Percentiles rank a stretch among this genome's conserved stretches.
Evolutionary conservation across 2,888 invertebrate genomes (phyloP).

Genomic region (Frankliniella fusca): DNA sequence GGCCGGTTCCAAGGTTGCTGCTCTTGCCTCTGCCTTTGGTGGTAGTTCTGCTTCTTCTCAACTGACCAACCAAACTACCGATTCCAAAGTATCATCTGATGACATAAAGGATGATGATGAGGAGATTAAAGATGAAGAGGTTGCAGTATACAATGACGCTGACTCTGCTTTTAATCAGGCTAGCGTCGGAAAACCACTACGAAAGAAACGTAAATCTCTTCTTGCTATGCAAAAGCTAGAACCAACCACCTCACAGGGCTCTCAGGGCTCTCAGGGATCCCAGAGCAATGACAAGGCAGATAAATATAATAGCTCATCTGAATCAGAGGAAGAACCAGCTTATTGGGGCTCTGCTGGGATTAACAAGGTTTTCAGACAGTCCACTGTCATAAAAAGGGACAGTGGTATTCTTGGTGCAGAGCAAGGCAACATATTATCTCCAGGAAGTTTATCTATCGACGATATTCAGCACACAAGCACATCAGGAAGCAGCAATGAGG

Average conservation of each 20-base stretch:
- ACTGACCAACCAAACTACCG: background rate
- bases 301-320: conserved; percentile 26
- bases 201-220: conserved; percentile 40
- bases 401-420: background rate
- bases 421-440: background rate
- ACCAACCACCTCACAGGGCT: background rate
- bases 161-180: conserved; percentile 30
- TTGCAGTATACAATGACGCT: background rate
- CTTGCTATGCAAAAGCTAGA: conserved; percentile 37
- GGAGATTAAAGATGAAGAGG: conserved; percentile 2
- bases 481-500: conserved; percentile 20
- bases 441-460: conserved; percentile 21
- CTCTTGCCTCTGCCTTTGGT: background rate
- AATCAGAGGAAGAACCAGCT: conserved; percentile 29
- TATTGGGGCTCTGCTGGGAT: conserved; percentile 27
- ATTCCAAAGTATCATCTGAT: conserved; percentile 31
- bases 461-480: conserved; percentile 2
- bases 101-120: conserved; percentile 23
- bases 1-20: background rate
- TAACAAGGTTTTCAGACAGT: background rate
- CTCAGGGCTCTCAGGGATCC: conserved; percentile 15
- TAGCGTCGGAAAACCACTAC: conserved; percentile 39
- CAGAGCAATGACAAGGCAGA: background rate
- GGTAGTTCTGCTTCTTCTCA: background rate
- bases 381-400: background rate